These are phyloP conservation scores for Microcebus murinus DNA, from an alignment of 2,113 vertebrate genomes.

Conservation along the genomic window DNA sequence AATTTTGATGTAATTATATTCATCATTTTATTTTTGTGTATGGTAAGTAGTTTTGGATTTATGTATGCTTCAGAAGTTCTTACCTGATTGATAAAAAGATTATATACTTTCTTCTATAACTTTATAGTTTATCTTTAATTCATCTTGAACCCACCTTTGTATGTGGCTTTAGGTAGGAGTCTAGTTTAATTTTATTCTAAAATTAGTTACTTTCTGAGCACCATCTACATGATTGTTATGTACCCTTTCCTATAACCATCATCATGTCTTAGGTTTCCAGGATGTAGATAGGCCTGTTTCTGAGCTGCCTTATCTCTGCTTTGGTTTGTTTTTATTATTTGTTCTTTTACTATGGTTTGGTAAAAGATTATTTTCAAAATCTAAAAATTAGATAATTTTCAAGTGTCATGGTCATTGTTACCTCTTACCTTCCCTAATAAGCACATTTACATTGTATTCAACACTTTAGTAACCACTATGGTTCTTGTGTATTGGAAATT, in stretches of 20 bases:
- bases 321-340: background rate
- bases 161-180: background rate
- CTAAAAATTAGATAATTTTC: background rate
- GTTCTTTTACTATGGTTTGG: background rate
- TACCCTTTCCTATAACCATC: background rate
- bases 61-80: background rate
- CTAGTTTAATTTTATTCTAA: background rate
- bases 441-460: slow-evolving; percentile 4
- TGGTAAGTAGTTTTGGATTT: background rate
- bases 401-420: background rate
- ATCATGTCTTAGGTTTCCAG: background rate
- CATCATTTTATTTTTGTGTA: slow-evolving; percentile 11
- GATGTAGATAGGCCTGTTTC: background rate
- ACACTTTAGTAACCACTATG: background rate
- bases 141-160: background rate
- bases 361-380: background rate
- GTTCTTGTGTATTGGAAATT: background rate
- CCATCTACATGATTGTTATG: background rate
- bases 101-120: background rate
- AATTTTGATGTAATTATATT: background rate
- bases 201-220: background rate
- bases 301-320: background rate
- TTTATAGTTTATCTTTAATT: background rate
- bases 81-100: background rate
- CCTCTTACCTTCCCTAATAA: background rate